Evolutionary conservation across 2,797 vertebrate genomes (phyloP), one percentile per base, ranked within the genome.

Genomic region (Ptychobarbus kaznakovi): DNA sequence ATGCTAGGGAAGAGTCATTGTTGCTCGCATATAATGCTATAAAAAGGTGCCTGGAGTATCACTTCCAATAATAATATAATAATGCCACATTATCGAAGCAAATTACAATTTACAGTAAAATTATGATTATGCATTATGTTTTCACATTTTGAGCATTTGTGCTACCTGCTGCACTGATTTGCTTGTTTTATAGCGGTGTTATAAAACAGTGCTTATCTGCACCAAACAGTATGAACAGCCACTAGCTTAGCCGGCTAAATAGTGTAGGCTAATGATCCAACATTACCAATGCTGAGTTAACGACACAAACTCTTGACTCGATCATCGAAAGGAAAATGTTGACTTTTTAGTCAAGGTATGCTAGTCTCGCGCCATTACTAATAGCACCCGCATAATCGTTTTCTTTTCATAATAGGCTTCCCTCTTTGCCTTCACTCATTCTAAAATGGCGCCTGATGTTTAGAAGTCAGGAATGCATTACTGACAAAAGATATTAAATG

Each of bases 401-500:
- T 82, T 53, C 0, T 32, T 69, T 35, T 35, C 20, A 6, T 35
- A 16, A 6, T 46, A 6, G 6, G 8, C 40, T 42, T 70, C 49
- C 28, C 51, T 25, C 40, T 46, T 32, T 44, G 63, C 18, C 13
- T 66, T 72, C 35, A 56, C 16, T 72, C 3, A 28, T 63, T 35
- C 70, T 42, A 82, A 82, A 5, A 82, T 82, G 81, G 81, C 81
- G 58, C 10, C 44, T 25, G 15, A 18, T 32, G 70, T n/a, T 25
- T 51, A 16, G 3, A 83, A 38, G 13, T 46, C 18, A 22, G 7
- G 18, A 22, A 12, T 18, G 12, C 8, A 4, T 35, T 42, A 42
- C 32, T 82, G 38, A 42, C 22, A n/a, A 7, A 13, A 44, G 15
- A 35, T 20, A n/a, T 51, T 20, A 38, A 49, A 35, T 25, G 65